Base-by-base conservation (phyloP, 92 coral and sea anemone genomes). In the Meandrina meandrites region DNA sequence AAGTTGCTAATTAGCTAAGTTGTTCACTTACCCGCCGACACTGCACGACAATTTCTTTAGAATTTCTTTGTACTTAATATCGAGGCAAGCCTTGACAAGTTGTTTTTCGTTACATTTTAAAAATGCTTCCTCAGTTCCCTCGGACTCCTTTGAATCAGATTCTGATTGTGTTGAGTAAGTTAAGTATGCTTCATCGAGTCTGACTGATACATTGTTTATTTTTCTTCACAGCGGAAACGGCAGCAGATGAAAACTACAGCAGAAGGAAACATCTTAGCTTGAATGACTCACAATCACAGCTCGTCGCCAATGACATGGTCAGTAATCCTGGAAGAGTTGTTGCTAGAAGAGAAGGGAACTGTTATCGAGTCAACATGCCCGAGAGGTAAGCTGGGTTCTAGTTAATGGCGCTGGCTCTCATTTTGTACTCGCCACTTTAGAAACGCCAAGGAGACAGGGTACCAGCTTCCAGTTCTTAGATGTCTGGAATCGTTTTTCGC, bases 281-380 rank as follows among this genome's bases (percentile, higher is more conserved):
- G 35, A 89, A 84, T 87, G 98, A 92, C 75, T 90, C 98, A 15
- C 95, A 92, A 76, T 91, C 97, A 31, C 92, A 88, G 24, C 86
- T 94, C 35, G 88, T 91, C 32, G 81, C 82, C 37, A 79, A 64
- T 36, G 94, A 93, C 60, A 79, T 90, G 53, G 91, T 93, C 48
- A 75, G 85, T 54, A 90, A 95, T 62, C 96, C 98, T 18, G 93
- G 86, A 66, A 84, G 88, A 18, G 90, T 89, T 7, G 83, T 92
- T 15, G 81, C 93, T 0, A 91, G 85, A 15, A 89, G 89, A 68
- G 90, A 85, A 6, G 95, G 96, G 10, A 92, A 91, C 53, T 89
- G 88, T 17, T 89, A 88, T 56, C 92, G 94, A 37, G 83, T 96
- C 79, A 92, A 92, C 78, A 40, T 90, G 47, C 89, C 95, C 19